Evolutionary conservation across 1,140 invertebrate genomes (phyloP), one percentile per base, ranked within the genome.

Genomic region (Atopsyche davidsoni): DNA sequence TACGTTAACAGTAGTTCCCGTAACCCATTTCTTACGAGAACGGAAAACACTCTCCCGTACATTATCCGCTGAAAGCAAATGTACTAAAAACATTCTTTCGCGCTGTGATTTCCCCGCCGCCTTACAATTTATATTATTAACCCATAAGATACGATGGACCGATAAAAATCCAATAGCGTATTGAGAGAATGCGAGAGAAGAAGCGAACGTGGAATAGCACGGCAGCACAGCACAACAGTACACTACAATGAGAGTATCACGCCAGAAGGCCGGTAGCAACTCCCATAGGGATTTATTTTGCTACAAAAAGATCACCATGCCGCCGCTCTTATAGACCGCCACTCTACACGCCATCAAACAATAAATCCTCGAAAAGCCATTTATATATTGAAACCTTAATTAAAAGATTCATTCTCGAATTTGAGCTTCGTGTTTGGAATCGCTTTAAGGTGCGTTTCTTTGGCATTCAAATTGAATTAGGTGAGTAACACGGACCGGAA

Each of bases 251-350:
- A 34, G 43, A 18, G 25, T 34, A n/a, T 45, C 18, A 32, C 17
- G 19, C 16, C 13, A n/a, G n/a, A n/a, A n/a, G n/a, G n/a, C n/a
- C n/a, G n/a, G n/a, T n/a, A n/a, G n/a, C n/a, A n/a, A n/a, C n/a
- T n/a, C n/a, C n/a, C n/a, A n/a, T n/a, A n/a, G n/a, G n/a, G n/a
- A 55, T 50, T 51, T 55, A 50, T 50, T 51, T 55, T 51, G 36
- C 35, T 40, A 14, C 13, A 40, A 41, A 36, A 38, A 22, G 17
- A n/a, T n/a, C n/a, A n/a, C n/a, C n/a, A n/a, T n/a, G n/a, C n/a
- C n/a, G n/a, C n/a, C n/a, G n/a, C n/a, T n/a, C 23, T 55, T 55
- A 55, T 31, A 36, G 53, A 55, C 51, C 46, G 53, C 19, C 38
- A 31, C 51, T 34, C 47, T 18, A 47, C 53, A 55, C 53, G 53